Evolutionary conservation across 2,113 vertebrate genomes (phyloP).

Genomic region (Tyrannus savana): DNA sequence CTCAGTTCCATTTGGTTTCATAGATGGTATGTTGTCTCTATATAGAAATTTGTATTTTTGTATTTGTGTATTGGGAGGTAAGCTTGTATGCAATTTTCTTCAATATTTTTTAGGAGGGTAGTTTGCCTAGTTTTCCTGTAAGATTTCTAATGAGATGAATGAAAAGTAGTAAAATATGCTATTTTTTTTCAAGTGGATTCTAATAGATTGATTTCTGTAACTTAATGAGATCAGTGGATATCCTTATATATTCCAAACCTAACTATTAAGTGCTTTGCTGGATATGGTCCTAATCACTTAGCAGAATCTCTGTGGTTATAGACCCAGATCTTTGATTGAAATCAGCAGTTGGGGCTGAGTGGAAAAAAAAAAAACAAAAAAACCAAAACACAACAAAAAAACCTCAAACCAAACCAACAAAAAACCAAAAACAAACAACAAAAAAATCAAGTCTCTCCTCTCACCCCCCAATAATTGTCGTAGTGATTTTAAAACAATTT

Average conservation of each 20-base stretch:
- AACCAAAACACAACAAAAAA: not conserved
- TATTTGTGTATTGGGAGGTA: not conserved
- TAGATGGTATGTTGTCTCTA: not conserved
- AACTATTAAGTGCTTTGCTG: not conserved
- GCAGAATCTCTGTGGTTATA: not conserved
- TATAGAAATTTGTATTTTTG: not conserved
- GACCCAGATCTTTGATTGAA: not conserved
- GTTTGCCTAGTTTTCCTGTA: not conserved
- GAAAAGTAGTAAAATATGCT: not conserved
- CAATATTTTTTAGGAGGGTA: not conserved
- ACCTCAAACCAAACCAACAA: not conserved
- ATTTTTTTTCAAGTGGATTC: not conserved
- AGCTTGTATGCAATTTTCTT: not conserved
- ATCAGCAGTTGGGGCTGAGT: not conserved
- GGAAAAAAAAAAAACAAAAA: not conserved
- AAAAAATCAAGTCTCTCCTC: rapidly evolving
- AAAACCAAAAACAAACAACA: not conserved
- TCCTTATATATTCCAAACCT: not conserved
- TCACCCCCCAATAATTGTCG: not conserved
- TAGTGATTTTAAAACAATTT: not conserved
- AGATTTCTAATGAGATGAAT: not conserved
- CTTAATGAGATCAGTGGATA: not conserved
- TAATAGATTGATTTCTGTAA: not conserved
- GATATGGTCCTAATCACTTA: not conserved
- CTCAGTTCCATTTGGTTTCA: not conserved